Base-by-base conservation (phyloP, 2,113 vertebrate species). In the Crocuta crocuta region DNA sequence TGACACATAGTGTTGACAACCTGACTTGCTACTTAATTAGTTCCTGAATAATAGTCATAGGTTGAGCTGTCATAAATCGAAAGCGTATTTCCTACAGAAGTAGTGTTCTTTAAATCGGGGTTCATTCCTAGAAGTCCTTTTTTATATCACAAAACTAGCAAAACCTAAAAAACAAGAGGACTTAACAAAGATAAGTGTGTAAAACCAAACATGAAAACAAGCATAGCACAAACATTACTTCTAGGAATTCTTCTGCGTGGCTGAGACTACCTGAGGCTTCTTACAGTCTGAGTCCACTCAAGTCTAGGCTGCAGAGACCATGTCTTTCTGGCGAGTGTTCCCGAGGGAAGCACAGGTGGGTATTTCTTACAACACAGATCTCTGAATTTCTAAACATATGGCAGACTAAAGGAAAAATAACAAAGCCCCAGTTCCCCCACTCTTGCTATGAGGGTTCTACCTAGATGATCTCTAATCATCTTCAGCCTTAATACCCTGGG, bases 21-120 rank as follows among this genome's bases (percentile, higher is more conserved):
- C 53, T 82, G 85, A 96, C 94, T 71, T 39, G 61, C 89, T 94
- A n/a, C 89, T 63, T 97, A 93, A 94, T 87, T 83, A 87, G 92
- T 48, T 93, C 33, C 39, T 94, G 45, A 91, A 78, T 66, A 95
- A 96, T 78, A 65, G 78, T 23, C 48, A 66, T 11, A 81, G 73
- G n/a, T 45, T 48, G 80, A 81, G n/a, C 58, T 70, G 50, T 86
- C 92, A 50, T 86, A 80, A 94, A 79, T 43, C 9, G 50, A 82
- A 93, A 82, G 80, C 21, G 45, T 81, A 91, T 93, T 91, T 93
- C 73, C 80, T 79, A 80, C 15, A 83, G 45, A 33, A 68, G 68
- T 19, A 48, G 80, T 68, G 71, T 71, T 89, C 45, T 82, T 86
- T 97, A 93, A 92, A 80, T 26, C 23, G 45, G 35, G 23, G 23